These are phyloP conservation scores for Hemitrygon akajei DNA, from an alignment of 2,797 vertebrate species.

Conservation along the genomic window DNA sequence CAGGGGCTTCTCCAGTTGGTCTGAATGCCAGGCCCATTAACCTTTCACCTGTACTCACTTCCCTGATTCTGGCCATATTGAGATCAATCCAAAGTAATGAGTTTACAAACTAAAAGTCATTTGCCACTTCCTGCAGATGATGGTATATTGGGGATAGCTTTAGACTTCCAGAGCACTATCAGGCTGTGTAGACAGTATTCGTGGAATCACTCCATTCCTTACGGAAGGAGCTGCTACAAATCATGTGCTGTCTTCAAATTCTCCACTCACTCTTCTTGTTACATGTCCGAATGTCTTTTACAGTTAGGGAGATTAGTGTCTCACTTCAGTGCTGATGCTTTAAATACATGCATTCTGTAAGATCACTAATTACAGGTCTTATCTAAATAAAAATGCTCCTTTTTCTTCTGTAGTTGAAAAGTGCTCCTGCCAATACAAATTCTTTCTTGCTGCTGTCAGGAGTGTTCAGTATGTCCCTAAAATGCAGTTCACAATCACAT, in stretches of 20 bases:
- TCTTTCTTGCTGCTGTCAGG: not conserved
- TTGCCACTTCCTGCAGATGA: not conserved
- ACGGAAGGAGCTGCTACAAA: no score
- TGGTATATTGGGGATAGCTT: not conserved
- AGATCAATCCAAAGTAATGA: not conserved
- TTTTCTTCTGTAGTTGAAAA: no score
- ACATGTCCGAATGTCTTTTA: no score
- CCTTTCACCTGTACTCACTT: not conserved
- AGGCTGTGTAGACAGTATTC: no score
- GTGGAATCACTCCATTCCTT: no score
- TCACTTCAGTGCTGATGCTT: no score
- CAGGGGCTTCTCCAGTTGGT: not conserved
- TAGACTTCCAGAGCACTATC: not conserved
- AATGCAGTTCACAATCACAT: not conserved
- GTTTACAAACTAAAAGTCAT: not conserved
- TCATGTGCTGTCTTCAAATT: no score
- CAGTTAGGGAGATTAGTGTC: no score
- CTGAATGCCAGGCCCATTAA: not conserved
- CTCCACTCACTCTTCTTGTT: no score
- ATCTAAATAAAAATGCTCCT: no score
- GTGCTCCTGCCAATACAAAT: not conserved
- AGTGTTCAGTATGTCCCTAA: not conserved
- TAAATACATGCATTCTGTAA: no score
- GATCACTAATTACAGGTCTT: no score
- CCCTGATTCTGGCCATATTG: not conserved